Percentiles rank a stretch among this genome's conserved stretches.
phyloP scores from a whole-genome alignment of 2,888 invertebrate species.

The Pyrrhosoma nymphula region DNA sequence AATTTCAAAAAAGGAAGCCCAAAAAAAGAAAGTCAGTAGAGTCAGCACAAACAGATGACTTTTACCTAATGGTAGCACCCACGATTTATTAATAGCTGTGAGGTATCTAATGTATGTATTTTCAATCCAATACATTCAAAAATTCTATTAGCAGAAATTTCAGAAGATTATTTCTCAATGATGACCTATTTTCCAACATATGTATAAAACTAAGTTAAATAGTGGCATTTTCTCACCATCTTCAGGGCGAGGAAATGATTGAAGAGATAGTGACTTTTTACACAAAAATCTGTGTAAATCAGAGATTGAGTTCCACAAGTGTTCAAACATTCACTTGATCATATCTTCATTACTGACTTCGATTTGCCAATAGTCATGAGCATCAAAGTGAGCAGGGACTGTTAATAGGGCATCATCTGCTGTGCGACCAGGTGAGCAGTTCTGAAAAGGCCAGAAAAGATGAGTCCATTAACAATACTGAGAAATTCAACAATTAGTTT shows the following conservation, averaged over 20 bases:
- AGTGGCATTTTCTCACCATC: neutral
- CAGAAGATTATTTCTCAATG: neutral
- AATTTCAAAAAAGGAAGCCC: neutral
- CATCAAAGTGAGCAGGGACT: slow-evolving; percentile 88
- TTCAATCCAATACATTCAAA: neutral
- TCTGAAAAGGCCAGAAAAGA: slow-evolving; percentile 78
- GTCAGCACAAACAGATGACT: neutral
- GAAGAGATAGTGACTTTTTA: neutral
- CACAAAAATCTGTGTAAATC: neutral
- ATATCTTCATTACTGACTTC: slow-evolving; percentile 44
- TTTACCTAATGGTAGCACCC: slow-evolving; percentile 4
- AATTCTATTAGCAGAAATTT: neutral
- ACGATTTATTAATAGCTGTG: neutral
- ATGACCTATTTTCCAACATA: neutral
- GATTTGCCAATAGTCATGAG: slow-evolving; percentile 75
- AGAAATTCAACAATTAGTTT: too few relatives aligned
- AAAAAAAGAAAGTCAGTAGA: neutral
- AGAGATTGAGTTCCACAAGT: neutral
- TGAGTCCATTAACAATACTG: neutral
- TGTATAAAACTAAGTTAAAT: neutral
- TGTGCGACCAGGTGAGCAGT: slow-evolving; percentile 85
- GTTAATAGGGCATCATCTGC: slow-evolving; percentile 87
- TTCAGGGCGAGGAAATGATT: neutral
- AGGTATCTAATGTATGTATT: neutral
- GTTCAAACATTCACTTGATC: neutral